These are phyloP conservation scores for Platanista minor DNA, from an alignment of 2,113 vertebrate species.

Conservation along the genomic window DNA sequence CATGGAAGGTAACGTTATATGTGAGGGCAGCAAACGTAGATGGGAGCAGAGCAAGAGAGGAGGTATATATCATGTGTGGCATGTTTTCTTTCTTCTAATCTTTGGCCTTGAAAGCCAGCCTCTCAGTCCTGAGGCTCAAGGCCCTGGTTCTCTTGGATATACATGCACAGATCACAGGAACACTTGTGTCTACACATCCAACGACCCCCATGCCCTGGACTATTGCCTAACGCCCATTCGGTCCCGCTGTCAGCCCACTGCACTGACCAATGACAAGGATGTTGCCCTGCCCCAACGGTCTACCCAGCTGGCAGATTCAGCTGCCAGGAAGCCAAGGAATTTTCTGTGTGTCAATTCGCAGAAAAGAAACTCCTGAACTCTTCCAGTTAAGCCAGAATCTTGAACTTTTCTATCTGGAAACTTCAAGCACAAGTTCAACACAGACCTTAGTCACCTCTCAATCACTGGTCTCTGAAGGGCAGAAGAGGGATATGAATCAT, in stretches of 20 bases:
- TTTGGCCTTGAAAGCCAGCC: background rate
- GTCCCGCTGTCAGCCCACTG: background rate
- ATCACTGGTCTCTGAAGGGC: background rate
- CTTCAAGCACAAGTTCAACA: background rate
- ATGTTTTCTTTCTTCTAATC: background rate
- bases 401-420: background rate
- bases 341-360: rapidly evolving
- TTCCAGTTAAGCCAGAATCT: background rate
- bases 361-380: background rate
- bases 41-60: background rate
- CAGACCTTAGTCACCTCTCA: background rate
- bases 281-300: background rate
- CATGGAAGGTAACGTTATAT: background rate
- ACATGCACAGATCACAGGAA: background rate
- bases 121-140: background rate
- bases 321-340: background rate
- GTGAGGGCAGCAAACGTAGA: background rate
- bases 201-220: background rate
- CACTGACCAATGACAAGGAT: background rate
- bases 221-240: background rate
- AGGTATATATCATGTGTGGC: background rate
- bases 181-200: background rate
- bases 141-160: background rate
- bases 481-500: background rate
- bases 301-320: background rate